phyloP scores from a whole-genome alignment of 2,888 invertebrate species.

The Kuschelorhynchus macadamiae region DNA sequence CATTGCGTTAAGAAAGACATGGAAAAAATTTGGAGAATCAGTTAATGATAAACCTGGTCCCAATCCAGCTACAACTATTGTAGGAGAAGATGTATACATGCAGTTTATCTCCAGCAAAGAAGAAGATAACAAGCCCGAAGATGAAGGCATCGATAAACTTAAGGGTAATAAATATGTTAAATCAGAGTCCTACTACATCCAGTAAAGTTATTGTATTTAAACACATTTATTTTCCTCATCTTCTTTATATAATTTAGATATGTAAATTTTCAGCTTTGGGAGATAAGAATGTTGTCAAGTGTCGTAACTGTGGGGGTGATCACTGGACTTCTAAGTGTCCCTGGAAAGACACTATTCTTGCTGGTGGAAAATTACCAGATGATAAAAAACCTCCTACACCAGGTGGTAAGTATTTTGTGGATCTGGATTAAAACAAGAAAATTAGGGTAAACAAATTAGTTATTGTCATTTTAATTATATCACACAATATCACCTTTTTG shows the following conservation, averaged over 20 bases:
- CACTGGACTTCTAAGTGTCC: conserved; percentile 99
- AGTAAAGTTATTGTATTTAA: no score
- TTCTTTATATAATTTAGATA: no score
- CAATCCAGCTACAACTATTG: conserved; percentile 97
- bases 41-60: conserved; percentile 95
- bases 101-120: conserved; percentile 91
- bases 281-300: conserved; percentile 83
- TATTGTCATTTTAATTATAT: no score
- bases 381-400: conserved; percentile 69
- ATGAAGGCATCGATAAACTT: conserved; percentile 86
- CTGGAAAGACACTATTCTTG: conserved; percentile 91
- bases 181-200: no score
- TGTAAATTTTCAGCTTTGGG: conserved; percentile 62
- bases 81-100: conserved; percentile 96
- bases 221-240: no score
- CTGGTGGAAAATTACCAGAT: conserved; percentile 75
- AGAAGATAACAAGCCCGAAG: conserved; percentile 86
- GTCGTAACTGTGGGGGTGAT: conserved; percentile 93
- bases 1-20: conserved; percentile 93
- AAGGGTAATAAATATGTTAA: no score
- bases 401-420: conserved; percentile 44
- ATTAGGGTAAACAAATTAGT: conserved; percentile 7
- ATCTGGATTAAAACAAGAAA: neutral
- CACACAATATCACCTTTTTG: no score
- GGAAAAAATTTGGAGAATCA: conserved; percentile 96